These are phyloP conservation scores for Proteles cristata DNA, from an alignment of 2,113 vertebrate genomes.

Conservation along the genomic window DNA sequence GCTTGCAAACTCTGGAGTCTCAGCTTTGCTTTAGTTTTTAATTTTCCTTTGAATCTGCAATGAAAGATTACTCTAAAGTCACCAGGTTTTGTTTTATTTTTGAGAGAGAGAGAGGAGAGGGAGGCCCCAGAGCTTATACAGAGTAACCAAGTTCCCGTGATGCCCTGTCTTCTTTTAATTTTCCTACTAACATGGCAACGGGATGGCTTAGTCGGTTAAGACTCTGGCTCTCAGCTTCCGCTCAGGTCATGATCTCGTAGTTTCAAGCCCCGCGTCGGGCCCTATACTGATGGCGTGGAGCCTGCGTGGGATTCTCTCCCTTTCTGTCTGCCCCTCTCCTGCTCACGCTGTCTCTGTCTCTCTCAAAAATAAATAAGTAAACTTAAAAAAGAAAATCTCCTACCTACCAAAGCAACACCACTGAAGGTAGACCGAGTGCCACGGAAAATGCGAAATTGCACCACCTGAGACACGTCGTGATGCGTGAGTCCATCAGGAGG, in stretches of 20 bases:
- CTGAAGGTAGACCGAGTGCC: neutral
- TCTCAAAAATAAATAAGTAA: too few relatives aligned
- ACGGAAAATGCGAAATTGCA: neutral
- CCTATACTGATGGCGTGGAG: too few relatives aligned
- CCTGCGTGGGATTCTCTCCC: too few relatives aligned
- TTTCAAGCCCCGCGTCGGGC: too few relatives aligned
- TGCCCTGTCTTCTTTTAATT: neutral
- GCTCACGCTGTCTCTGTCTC: too few relatives aligned
- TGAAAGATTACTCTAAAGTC: neutral
- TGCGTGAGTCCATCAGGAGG: neutral
- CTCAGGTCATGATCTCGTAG: too few relatives aligned
- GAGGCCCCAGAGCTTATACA: rapidly evolving
- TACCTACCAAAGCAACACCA: neutral
- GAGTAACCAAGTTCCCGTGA: rapidly evolving
- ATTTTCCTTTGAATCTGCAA: neutral
- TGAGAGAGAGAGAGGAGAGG: neutral
- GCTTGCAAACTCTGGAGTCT: neutral
- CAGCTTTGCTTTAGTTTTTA: neutral
- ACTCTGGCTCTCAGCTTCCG: too few relatives aligned
- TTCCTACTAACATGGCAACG: neutral
- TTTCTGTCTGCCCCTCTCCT: too few relatives aligned
- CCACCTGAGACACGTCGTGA: rapidly evolving
- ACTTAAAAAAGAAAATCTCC: neutral
- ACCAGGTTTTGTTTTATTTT: too few relatives aligned
- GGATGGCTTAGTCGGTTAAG: too few relatives aligned